phyloP scores from a whole-genome alignment of 2,888 invertebrate genomes.

The Epirrhoe tristata region DNA sequence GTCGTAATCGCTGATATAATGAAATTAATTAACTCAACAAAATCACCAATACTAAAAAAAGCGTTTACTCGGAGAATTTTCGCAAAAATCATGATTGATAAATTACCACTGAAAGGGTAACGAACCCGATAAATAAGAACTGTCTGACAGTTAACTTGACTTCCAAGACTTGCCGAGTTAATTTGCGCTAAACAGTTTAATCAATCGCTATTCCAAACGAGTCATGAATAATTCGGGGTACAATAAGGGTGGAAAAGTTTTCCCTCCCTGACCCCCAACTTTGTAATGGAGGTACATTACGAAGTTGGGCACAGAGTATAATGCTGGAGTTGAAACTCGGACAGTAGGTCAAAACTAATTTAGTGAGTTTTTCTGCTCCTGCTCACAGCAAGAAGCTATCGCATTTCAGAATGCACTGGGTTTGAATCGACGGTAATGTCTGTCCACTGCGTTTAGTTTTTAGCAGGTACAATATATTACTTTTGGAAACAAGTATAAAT shows the following conservation, averaged over 20 bases:
- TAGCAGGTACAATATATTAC: too few relatives aligned
- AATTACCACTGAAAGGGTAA: constrained; percentile 21
- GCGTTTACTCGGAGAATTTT: background rate
- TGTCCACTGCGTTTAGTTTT: background rate
- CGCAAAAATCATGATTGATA: constrained; percentile 14
- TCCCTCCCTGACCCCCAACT: constrained; percentile 30
- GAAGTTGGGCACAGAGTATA: constrained; percentile 20
- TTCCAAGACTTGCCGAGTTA: constrained; percentile 27
- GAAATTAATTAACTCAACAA: background rate
- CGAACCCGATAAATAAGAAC: constrained; percentile 23
- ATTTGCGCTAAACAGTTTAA: constrained; percentile 37
- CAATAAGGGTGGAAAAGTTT: constrained; percentile 32
- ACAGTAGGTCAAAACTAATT: constrained; percentile 10
- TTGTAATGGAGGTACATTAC: constrained; percentile 31
- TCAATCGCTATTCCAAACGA: constrained; percentile 36
- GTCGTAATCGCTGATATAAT: background rate
- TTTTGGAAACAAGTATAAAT: too few relatives aligned
- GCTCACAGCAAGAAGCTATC: background rate
- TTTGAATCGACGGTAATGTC: background rate
- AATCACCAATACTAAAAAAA: background rate
- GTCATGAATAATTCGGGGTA: constrained; percentile 36
- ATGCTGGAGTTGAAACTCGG: constrained; percentile 21
- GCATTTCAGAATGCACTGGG: background rate
- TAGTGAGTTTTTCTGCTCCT: constrained; percentile 12
- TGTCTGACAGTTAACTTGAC: constrained; percentile 21